Conservation (phyloP, 2,797 vertebrate species). For the Acanthopagrus latus region DNA sequence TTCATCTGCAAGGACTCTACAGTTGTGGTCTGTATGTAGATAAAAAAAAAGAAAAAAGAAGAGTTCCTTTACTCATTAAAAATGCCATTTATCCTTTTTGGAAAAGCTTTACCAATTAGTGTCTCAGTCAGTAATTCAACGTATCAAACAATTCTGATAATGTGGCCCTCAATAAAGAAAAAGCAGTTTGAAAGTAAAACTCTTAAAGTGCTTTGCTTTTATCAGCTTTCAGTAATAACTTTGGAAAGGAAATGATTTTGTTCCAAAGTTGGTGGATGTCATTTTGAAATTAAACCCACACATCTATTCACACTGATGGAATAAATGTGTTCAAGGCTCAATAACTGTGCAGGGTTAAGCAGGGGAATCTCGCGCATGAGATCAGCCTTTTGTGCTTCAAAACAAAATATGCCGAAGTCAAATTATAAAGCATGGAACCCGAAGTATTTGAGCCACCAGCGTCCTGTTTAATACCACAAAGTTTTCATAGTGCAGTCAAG, state of each 20-base stretch:
- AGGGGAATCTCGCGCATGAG: conserved; percentile 31
- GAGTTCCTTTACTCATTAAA: conserved; percentile 18
- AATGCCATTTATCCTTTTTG: conserved; percentile 10
- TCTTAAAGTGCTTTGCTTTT: conserved; percentile 25
- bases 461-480: conserved; percentile 10
- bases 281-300: conserved; percentile 38
- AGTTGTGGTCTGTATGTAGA: conserved; percentile 37
- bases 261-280: conserved; percentile 21
- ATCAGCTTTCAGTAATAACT: conserved; percentile 33
- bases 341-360: conserved; percentile 26
- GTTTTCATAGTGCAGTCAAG: conserved; percentile 20
- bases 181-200: conserved; percentile 10
- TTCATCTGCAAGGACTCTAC: conserved; percentile 48
- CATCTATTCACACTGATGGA: conserved; percentile 15
- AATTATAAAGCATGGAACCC: neutral
- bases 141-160: conserved; percentile 22
- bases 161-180: neutral
- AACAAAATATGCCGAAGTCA: conserved; percentile 34
- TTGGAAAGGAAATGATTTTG: conserved; percentile 15
- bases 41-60: neutral
- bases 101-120: conserved; percentile 41
- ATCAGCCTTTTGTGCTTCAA: conserved; percentile 22
- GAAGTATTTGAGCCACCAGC: conserved; percentile 5
- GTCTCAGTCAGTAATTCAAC: conserved; percentile 5
- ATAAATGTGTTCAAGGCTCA: conserved; percentile 32